These are phyloP conservation scores for Dendropsophus ebraccatus DNA, from an alignment of 2,113 vertebrate species.

Conservation along the genomic window DNA sequence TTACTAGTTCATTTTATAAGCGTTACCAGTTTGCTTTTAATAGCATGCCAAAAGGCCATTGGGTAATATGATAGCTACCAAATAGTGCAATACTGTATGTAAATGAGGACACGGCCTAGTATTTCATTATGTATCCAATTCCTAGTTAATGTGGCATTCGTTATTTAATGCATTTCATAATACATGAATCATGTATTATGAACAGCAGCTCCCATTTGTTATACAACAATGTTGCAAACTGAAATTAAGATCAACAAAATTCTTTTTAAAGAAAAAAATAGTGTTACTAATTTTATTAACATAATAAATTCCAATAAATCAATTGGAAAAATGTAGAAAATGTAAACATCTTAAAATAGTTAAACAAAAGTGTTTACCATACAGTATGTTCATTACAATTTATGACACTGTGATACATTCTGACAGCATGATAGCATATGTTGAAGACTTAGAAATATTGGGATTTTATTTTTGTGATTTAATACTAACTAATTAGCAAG, in stretches of 20 bases:
- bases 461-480: too few relatives aligned
- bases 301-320: not conserved
- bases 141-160: constrained; percentile 28
- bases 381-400: not conserved
- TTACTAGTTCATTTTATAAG: not conserved
- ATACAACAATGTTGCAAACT: not conserved
- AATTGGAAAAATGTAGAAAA: not conserved
- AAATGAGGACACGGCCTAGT: constrained; percentile 30
- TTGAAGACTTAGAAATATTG: not conserved
- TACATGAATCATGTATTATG: constrained; percentile 38
- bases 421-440: not conserved
- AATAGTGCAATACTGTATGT: constrained; percentile 21
- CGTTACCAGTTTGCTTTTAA: constrained; percentile 25
- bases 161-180: constrained; percentile 40
- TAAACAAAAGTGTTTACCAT: not conserved
- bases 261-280: not conserved
- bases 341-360: not conserved
- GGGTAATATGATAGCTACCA: constrained; percentile 29
- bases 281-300: not conserved
- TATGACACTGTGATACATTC: not conserved
- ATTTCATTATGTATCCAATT: constrained; percentile 28
- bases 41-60: constrained; percentile 9
- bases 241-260: not conserved
- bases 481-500: too few relatives aligned
- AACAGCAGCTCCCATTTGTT: constrained; percentile 1